Percentiles rank a stretch among this genome's conserved stretches.
Conservation (phyloP, 2,113 vertebrate genomes). For the Ptyas mucosa region DNA sequence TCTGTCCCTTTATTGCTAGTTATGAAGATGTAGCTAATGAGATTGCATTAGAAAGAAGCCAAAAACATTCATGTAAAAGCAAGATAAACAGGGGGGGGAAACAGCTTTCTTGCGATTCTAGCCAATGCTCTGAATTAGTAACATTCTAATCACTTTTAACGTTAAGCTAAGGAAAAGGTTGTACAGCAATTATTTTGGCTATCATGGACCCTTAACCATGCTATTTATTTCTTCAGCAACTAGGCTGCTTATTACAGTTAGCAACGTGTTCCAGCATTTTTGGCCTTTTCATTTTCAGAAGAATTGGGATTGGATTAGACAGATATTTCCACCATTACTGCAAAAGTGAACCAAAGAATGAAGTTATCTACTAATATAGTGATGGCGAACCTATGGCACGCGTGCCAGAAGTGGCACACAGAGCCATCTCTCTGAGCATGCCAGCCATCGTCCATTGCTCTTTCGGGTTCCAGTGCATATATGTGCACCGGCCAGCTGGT, state of each 20-base stretch:
- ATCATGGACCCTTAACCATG: not conserved
- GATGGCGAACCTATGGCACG: no score
- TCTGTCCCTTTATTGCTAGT: not conserved
- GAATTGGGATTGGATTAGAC: constrained; percentile 33
- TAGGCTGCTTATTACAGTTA: constrained; percentile 42
- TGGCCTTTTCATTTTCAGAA: constrained; percentile 24
- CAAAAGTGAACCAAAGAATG: constrained; percentile 6
- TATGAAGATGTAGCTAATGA: constrained; percentile 12
- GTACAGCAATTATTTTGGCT: constrained; percentile 4
- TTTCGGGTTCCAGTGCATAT: no score
- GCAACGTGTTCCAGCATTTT: constrained; percentile 1
- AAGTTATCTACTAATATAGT: not conserved
- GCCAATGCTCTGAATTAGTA: constrained; percentile 18
- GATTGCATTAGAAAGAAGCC: constrained; percentile 9
- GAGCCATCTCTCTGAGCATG: no score
- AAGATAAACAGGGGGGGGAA: not conserved
- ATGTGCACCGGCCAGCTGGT: no score
- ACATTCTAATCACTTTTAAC: constrained; percentile 19
- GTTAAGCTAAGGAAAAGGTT: constrained; percentile 8
- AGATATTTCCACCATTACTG: constrained; percentile 20
- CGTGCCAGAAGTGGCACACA: no score
- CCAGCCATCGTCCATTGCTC: no score
- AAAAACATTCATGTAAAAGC: not conserved
- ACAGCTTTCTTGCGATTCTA: not conserved
- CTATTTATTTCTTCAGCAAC: constrained; percentile 18